phyloP scores from a whole-genome alignment of 2,797 vertebrate species.

The Sebastes nivosus region DNA sequence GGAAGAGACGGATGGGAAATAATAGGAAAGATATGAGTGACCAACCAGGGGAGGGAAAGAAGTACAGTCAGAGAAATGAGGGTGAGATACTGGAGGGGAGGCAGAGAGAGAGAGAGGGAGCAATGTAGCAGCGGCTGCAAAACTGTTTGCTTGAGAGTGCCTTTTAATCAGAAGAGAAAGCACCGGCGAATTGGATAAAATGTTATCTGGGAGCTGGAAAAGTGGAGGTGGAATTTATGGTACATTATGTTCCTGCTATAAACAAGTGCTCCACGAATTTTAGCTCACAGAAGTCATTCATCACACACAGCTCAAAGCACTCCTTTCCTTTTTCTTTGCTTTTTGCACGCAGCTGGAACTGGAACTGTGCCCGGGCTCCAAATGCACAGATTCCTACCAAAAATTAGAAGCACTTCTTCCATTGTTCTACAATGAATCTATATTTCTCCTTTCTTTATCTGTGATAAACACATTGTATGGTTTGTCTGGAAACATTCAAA shows the following conservation, averaged over 20 bases:
- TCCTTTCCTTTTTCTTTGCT: conserved; percentile 36
- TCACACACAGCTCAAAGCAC: conserved; percentile 61
- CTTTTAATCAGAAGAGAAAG: conserved; percentile 80
- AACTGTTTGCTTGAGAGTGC: conserved; percentile 66
- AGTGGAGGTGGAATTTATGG: conserved; percentile 77
- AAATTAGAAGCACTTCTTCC: conserved; percentile 29
- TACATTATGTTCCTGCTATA: conserved; percentile 77
- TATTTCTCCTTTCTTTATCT: conserved; percentile 47
- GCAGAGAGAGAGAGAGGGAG: conserved; percentile 26
- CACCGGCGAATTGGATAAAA: conserved; percentile 73
- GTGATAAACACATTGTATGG: conserved; percentile 48
- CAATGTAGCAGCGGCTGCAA: conserved; percentile 26
- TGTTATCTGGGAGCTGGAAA: conserved; percentile 69
- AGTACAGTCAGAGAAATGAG: conserved; percentile 30
- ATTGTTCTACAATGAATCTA: conserved; percentile 48
- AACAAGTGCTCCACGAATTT: conserved; percentile 67
- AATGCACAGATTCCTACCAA: conserved; percentile 21
- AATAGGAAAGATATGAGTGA: conserved; percentile 50
- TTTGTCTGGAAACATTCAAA: conserved; percentile 18
- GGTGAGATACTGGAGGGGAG: conserved; percentile 20
- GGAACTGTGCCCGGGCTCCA: conserved; percentile 52
- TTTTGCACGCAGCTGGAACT: conserved; percentile 18
- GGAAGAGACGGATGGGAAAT: conserved; percentile 35
- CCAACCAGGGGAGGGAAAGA: conserved; percentile 26
- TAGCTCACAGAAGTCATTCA: conserved; percentile 63